Evolutionary conservation across 2,113 vertebrate species (phyloP).

Genomic region (Bubo bubo): DNA sequence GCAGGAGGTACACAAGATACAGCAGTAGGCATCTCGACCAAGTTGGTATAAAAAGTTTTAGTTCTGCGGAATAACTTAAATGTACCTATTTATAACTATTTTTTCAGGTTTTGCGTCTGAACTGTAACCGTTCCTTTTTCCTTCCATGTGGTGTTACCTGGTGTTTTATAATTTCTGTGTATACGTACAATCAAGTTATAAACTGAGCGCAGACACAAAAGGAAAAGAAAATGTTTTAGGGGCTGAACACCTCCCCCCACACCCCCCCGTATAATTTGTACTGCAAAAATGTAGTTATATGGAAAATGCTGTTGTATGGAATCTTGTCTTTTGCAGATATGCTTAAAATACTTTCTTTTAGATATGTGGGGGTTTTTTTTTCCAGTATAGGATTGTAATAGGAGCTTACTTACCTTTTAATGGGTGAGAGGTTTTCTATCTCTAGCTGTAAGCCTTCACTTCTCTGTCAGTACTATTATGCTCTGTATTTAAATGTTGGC

Average conservation of each 20-base stretch:
- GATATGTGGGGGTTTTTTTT: rapidly evolving
- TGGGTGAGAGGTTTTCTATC: neutral
- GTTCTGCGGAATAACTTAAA: neutral
- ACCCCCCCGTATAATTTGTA: neutral
- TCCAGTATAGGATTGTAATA: rapidly evolving
- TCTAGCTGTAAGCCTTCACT: neutral
- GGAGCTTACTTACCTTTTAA: neutral
- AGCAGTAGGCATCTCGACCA: rapidly evolving
- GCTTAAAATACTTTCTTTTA: neutral
- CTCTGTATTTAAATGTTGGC: neutral
- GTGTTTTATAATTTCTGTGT: neutral
- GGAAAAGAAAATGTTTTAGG: neutral
- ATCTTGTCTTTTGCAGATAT: neutral
- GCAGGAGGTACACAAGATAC: rapidly evolving
- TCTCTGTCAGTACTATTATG: neutral
- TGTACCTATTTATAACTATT: rapidly evolving
- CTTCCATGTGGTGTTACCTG: rapidly evolving
- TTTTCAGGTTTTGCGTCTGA: neutral
- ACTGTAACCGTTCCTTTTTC: rapidly evolving
- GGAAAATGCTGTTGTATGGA: rapidly evolving
- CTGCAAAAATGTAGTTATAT: neutral
- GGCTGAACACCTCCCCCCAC: neutral
- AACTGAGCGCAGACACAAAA: rapidly evolving
- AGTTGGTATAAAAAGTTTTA: rapidly evolving
- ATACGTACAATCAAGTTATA: rapidly evolving